Evolutionary conservation across 2,888 invertebrate species (phyloP).

Genomic region (Drosophila suboccidentalis): DNA sequence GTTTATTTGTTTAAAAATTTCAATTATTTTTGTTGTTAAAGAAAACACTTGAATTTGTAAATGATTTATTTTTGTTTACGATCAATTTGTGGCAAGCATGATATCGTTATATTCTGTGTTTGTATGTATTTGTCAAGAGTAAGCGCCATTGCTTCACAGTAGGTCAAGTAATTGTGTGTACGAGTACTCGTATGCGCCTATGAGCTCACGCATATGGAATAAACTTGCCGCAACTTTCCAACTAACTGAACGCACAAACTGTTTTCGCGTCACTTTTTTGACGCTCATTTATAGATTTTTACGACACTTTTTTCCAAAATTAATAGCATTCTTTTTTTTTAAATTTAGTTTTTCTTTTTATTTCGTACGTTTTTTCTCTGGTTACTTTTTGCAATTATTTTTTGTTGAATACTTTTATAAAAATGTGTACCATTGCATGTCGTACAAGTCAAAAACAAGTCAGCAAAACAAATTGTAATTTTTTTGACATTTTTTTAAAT

Average conservation of each 20-base stretch:
- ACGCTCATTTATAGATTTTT: constrained; percentile 54
- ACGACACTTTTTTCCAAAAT: not conserved
- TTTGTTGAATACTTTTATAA: constrained; percentile 33
- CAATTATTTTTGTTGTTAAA: too few species aligned
- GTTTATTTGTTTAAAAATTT: not conserved
- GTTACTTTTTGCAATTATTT: constrained; percentile 4
- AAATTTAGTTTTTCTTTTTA: not conserved
- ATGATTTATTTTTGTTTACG: not conserved
- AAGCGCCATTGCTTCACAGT: not conserved
- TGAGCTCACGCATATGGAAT: not conserved
- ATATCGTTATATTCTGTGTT: not conserved
- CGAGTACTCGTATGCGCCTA: not conserved
- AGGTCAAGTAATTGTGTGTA: not conserved
- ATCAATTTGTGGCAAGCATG: not conserved
- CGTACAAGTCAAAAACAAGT: constrained; percentile 67
- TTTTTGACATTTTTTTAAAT: constrained; percentile 4
- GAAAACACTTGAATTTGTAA: not conserved
- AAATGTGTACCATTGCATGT: constrained; percentile 73
- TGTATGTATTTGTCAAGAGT: constrained; percentile 28
- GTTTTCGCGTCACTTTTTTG: constrained; percentile 15
- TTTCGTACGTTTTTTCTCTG: not conserved
- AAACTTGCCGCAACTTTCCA: constrained; percentile 17
- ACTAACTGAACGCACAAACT: constrained; percentile 47
- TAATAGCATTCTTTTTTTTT: not conserved
- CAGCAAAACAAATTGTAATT: constrained; percentile 52